Conservation (phyloP, 2,888 invertebrate species). For the Papilio protenor region DNA sequence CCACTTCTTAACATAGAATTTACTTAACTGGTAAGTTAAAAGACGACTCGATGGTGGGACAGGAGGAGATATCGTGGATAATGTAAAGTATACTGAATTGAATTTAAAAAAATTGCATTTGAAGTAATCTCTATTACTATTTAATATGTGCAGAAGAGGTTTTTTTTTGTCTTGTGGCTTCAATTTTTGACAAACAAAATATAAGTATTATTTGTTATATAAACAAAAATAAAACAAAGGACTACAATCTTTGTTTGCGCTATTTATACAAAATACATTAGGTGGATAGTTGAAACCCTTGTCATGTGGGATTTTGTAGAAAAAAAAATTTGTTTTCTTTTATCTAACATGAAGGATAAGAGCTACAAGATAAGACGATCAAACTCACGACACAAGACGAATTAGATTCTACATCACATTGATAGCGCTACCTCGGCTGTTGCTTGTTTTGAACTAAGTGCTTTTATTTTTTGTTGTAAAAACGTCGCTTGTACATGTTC, state of each 20-base stretch:
- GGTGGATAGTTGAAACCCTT: conserved; percentile 22
- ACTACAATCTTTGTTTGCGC: neutral
- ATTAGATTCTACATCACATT: conserved; percentile 25
- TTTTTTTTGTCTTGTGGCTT: neutral
- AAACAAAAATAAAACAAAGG: neutral
- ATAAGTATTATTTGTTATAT: too few species aligned
- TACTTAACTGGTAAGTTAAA: neutral
- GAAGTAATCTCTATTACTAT: neutral
- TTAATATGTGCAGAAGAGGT: neutral
- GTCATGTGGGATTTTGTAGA: conserved; percentile 29
- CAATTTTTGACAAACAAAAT: too few species aligned
- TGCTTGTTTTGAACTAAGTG: neutral
- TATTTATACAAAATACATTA: conserved; percentile 27
- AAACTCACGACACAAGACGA: conserved; percentile 28
- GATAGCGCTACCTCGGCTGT: neutral
- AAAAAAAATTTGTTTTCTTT: conserved; percentile 12
- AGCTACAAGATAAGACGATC: conserved; percentile 25
- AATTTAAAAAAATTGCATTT: neutral
- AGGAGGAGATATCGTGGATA: neutral
- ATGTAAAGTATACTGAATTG: neutral
- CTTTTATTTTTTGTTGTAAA: neutral
- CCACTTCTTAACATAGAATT: neutral
- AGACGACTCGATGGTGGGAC: neutral
- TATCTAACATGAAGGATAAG: conserved; percentile 21
- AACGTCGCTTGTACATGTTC: neutral